Percentiles rank a stretch among this genome's conserved stretches.
Conservation (phyloP, 2,113 vertebrate species). For the Boulengeromyrus knoepffleri region DNA sequence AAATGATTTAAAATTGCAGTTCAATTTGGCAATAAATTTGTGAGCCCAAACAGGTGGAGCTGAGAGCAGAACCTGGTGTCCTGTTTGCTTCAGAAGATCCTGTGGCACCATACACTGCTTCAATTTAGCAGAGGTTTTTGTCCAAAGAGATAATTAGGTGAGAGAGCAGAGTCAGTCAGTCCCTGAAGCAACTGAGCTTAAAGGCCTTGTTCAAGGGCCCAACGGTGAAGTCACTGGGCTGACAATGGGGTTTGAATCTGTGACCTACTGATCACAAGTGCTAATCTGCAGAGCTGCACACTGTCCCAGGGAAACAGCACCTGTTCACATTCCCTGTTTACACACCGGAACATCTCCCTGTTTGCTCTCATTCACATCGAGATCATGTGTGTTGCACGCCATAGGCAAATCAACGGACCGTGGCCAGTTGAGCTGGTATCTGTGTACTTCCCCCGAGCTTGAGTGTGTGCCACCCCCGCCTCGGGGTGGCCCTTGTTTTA, state of each 20-base stretch:
- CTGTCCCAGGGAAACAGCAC: background rate
- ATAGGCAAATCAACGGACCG: background rate
- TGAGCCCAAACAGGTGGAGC: background rate
- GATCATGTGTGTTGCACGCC: background rate
- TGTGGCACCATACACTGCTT: background rate
- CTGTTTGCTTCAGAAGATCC: background rate
- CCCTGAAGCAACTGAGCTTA: background rate
- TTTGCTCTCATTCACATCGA: background rate
- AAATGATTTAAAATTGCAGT: background rate
- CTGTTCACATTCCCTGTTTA: background rate
- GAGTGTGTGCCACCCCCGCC: background rate
- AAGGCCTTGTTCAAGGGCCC: background rate
- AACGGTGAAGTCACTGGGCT: background rate
- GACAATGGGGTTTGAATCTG: background rate
- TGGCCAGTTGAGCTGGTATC: background rate
- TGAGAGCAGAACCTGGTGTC: background rate
- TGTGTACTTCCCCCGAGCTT: background rate
- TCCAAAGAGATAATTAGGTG: background rate
- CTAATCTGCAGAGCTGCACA: background rate
- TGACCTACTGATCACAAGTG: background rate
- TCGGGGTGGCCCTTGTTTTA: background rate
- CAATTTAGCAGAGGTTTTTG: background rate
- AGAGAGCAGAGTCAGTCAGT: background rate
- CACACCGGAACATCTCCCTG: background rate
- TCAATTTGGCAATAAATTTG: constrained; percentile 6